Evolutionary conservation across 2,797 vertebrate genomes (phyloP).

Genomic region (Poecilia wingei): DNA sequence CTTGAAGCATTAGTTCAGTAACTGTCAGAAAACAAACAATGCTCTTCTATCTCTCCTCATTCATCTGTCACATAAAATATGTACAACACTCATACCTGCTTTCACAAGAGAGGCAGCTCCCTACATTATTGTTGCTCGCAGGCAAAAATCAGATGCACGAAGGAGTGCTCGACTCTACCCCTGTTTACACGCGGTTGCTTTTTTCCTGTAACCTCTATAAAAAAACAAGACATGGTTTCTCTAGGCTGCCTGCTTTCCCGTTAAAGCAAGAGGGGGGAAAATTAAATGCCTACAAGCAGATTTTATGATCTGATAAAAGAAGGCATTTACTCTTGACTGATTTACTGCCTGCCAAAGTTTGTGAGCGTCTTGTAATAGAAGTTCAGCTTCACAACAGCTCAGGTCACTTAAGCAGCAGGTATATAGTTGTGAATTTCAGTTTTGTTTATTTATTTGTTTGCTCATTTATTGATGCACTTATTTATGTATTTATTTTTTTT

Average conservation of each 20-base stretch:
- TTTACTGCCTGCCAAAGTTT: constrained; percentile 81
- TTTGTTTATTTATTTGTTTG: constrained; percentile 6
- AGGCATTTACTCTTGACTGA: constrained; percentile 83
- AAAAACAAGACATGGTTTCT: constrained; percentile 73
- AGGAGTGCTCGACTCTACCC: constrained; percentile 65
- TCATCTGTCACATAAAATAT: constrained; percentile 74
- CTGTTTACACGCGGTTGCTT: constrained; percentile 70
- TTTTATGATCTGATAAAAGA: constrained; percentile 86
- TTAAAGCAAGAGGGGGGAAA: constrained; percentile 73
- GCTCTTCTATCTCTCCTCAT: constrained; percentile 64
- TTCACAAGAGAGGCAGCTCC: constrained; percentile 66
- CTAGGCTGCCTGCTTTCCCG: constrained; percentile 72
- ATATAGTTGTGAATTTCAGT: constrained; percentile 48
- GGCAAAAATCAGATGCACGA: constrained; percentile 74
- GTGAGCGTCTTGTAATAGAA: constrained; percentile 74
- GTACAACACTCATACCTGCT: constrained; percentile 69
- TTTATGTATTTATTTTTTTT: constrained; percentile 23
- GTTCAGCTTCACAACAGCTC: constrained; percentile 57
- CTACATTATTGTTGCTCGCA: constrained; percentile 68
- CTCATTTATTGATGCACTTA: not conserved
- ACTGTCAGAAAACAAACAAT: constrained; percentile 69
- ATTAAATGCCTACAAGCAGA: constrained; percentile 83
- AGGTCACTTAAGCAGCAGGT: constrained; percentile 62
- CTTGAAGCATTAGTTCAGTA: constrained; percentile 57
- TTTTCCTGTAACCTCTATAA: constrained; percentile 78